Base-by-base conservation (phyloP, 1,140 invertebrate genomes). In the Nixonia krombeini region DNA sequence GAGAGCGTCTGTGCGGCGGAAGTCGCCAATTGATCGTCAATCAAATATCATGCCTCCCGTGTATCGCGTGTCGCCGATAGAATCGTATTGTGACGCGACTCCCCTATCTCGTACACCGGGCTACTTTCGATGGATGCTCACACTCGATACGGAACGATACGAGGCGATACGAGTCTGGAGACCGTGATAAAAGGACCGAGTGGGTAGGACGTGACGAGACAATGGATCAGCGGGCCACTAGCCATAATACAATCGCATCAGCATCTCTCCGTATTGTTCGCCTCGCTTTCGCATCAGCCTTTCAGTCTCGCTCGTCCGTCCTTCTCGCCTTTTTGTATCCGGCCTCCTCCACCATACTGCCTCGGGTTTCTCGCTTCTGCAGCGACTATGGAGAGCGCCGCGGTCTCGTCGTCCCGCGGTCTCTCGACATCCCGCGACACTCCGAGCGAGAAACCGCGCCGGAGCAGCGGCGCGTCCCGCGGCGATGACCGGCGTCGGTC, bases 191-290 rank as follows among this genome's bases (percentile, higher is more conserved):
- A 85, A 83, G 82, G 77, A 76, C 64, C 75, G 80, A 82, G 82
- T 85, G 80, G 82, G 81, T 79, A 80, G 79, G 76, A 84, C 84
- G 84, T 85, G 84, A 85, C 84, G 80, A 85, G 82, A 85, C 84
- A 85, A 85, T 85, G 76, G 84, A 83, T 81, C 77, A 75, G 68
- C 75, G 75, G 81, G 76, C 80, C 80, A 83, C 82, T 79, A 84
- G 80, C 75, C 74, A 82, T 84, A 80, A 84, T 84, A 85, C 82
- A 84, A 85, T 85, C 84, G 82, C 84, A 85, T 85, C 84, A 85
- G 84, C 84, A 85, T 85, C 82, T 84, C 81, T 75, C 71, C 63
- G 72, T 79, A 83, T 85, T 83, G 81, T 83, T 80, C 79, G 75
- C 61, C 72, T 76, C 51, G 79, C 81, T 84, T 85, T 83, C 79